These are phyloP conservation scores for Heliocidaris erythrogramma DNA, from an alignment of 35 echinoderm and acorn worm genomes.

Conservation along the genomic window DNA sequence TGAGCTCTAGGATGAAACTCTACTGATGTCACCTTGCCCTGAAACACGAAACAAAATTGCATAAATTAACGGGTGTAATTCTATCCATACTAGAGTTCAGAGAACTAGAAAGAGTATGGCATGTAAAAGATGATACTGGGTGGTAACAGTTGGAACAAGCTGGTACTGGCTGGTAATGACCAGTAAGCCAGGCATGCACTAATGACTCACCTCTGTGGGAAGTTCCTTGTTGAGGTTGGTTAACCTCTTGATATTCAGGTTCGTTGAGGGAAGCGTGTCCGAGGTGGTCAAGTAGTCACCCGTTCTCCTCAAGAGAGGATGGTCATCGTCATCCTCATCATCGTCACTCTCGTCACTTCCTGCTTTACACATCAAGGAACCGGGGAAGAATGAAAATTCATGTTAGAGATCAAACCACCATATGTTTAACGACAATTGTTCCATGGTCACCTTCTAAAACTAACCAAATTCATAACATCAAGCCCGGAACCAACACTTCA, in stretches of 20 bases:
- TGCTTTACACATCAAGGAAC: neutral
- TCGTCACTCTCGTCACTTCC: constrained; percentile 55
- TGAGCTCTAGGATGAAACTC: constrained; percentile 92
- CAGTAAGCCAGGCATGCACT: too few species aligned
- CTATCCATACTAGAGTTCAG: neutral
- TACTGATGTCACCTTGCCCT: constrained; percentile 67
- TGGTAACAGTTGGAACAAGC: too few species aligned
- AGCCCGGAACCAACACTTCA: too few species aligned
- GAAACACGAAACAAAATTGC: neutral
- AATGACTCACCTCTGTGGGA: constrained; percentile 67
- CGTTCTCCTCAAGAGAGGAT: constrained; percentile 62
- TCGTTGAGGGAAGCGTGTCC: constrained; percentile 55
- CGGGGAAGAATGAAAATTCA: neutral
- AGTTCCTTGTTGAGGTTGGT: constrained; percentile 82
- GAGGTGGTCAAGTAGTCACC: constrained; percentile 87
- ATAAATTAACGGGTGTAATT: neutral
- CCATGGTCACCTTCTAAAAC: too few species aligned
- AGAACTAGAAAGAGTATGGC: too few species aligned
- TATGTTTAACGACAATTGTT: too few species aligned
- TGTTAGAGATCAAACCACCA: too few species aligned
- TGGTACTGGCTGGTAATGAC: too few species aligned
- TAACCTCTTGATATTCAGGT: constrained; percentile 56
- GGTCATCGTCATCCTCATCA: constrained; percentile 70
- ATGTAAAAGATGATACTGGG: too few species aligned
- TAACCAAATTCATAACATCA: too few species aligned